phyloP scores from a whole-genome alignment of 1,140 invertebrate species.

The Cepaea nemoralis region DNA sequence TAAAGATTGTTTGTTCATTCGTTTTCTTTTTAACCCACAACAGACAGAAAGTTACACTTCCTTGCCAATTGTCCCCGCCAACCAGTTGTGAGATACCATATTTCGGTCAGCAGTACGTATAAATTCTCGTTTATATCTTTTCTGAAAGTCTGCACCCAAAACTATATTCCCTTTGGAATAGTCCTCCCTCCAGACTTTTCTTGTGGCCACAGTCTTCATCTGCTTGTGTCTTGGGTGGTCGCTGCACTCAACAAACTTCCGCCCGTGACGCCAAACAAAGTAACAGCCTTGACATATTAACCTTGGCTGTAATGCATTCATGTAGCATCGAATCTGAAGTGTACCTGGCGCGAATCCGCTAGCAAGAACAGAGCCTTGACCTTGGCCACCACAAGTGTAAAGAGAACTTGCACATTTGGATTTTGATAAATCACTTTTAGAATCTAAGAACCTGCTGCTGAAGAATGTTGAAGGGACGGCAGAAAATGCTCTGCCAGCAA shows the following conservation, averaged over 20 bases:
- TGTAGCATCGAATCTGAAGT: slow-evolving; percentile 61
- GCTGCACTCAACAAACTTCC: slow-evolving; percentile 82
- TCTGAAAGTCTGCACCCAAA: slow-evolving; percentile 30
- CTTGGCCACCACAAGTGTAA: background rate
- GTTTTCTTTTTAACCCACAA: too few species aligned
- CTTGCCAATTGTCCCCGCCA: slow-evolving; percentile 27
- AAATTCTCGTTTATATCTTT: background rate
- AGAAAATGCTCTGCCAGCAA: background rate
- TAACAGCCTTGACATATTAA: slow-evolving; percentile 84
- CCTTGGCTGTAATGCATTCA: slow-evolving; percentile 76
- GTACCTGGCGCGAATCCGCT: background rate
- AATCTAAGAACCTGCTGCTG: background rate
- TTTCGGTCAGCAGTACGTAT: background rate
- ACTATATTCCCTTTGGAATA: slow-evolving; percentile 42
- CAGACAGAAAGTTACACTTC: too few species aligned
- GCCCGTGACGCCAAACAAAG: slow-evolving; percentile 78
- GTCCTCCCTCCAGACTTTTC: slow-evolving; percentile 49
- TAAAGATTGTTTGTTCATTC: too few species aligned
- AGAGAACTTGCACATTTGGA: background rate
- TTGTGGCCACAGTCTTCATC: slow-evolving; percentile 76
- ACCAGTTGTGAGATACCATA: slow-evolving; percentile 34
- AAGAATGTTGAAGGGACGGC: background rate
- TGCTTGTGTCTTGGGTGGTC: slow-evolving; percentile 85
- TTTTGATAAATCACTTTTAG: background rate
- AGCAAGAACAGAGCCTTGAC: background rate